These are phyloP conservation scores for Tachycineta bicolor DNA, from an alignment of 2,113 vertebrate genomes.

Conservation along the genomic window DNA sequence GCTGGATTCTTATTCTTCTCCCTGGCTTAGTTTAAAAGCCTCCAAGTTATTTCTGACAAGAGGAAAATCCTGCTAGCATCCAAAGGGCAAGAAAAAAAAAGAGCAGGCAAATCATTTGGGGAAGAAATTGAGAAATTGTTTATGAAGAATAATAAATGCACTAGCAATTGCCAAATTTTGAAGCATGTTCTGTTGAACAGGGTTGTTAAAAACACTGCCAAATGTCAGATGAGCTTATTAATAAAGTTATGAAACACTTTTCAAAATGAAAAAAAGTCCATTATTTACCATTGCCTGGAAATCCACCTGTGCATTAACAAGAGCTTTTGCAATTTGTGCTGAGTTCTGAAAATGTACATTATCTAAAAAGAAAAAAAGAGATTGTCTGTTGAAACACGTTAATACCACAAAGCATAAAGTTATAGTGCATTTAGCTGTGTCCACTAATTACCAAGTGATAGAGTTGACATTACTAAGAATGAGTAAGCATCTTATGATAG, in stretches of 20 bases:
- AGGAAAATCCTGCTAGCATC: not conserved
- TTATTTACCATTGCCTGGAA: slow-evolving; percentile 95
- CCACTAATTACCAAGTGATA: slow-evolving; percentile 74
- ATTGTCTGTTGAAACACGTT: slow-evolving; percentile 33
- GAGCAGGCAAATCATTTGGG: not conserved
- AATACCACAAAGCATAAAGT: slow-evolving; percentile 71
- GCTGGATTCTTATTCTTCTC: not conserved
- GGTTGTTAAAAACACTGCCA: slow-evolving; percentile 3
- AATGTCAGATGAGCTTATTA: slow-evolving; percentile 10
- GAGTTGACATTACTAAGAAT: slow-evolving; percentile 74
- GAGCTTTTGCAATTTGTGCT: slow-evolving; percentile 95
- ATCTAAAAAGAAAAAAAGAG: slow-evolving; percentile 80
- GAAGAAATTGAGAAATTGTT: not conserved
- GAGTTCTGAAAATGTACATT: slow-evolving; percentile 99
- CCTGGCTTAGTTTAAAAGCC: not conserved
- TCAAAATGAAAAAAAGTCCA: slow-evolving; percentile 13
- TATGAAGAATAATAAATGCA: not conserved
- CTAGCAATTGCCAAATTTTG: not conserved
- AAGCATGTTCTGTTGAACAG: not conserved
- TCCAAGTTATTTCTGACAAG: not conserved
- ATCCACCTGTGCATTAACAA: slow-evolving; percentile 92
- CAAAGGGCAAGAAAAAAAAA: not conserved
- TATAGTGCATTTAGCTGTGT: slow-evolving; percentile 75
- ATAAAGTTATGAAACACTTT: not conserved
- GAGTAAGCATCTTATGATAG: slow-evolving; percentile 62